These are phyloP conservation scores for Steatornis caripensis DNA, from an alignment of 2,113 vertebrate species.

Conservation along the genomic window DNA sequence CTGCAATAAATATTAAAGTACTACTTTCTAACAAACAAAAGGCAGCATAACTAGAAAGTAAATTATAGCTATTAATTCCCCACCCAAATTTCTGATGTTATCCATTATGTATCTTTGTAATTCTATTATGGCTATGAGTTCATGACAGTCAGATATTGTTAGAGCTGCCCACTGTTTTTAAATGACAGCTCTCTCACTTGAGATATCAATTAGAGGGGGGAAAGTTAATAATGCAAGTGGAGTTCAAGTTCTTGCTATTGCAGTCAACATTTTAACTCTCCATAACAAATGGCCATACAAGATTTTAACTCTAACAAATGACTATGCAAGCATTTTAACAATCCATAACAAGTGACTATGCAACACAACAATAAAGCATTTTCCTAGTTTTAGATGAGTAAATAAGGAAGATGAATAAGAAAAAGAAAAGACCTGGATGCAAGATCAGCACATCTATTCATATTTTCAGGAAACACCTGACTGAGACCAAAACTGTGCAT, in stretches of 20 bases:
- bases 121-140: not conserved
- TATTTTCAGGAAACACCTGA: not conserved
- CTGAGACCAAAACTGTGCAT: not conserved
- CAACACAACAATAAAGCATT: not conserved
- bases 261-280: not conserved
- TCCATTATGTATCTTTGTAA: not conserved
- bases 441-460: not conserved
- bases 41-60: not conserved
- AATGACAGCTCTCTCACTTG: not conserved
- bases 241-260: not conserved
- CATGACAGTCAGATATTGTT: not conserved
- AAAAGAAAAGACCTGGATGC: not conserved
- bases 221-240: not conserved
- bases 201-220: not conserved
- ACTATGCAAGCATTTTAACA: not conserved
- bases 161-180: not conserved
- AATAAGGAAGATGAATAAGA: not conserved
- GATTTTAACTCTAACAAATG: conserved; percentile 1
- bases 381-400: not conserved
- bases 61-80: conserved; percentile 14
- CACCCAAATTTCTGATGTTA: not conserved
- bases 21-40: not conserved
- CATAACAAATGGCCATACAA: not conserved
- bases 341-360: not conserved
- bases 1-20: not conserved